phyloP scores from a whole-genome alignment of 1,140 invertebrate species.

The Drosophila suzukii region DNA sequence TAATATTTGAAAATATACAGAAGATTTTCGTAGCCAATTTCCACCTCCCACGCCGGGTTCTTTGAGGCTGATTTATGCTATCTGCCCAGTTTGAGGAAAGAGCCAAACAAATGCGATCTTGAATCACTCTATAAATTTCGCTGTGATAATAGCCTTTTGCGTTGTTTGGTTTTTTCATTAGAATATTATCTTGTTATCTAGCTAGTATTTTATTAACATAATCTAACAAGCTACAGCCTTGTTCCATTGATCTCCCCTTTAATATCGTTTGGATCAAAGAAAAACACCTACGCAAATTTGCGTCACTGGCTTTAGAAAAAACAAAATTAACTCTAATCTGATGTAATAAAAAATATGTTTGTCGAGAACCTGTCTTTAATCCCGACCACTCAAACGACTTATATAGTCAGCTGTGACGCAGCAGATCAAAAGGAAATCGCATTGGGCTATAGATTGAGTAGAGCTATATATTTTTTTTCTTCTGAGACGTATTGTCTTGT shows the following conservation, averaged over 20 bases:
- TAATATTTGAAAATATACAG: constrained; percentile 53
- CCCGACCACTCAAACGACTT: constrained; percentile 7
- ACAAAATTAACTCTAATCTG: constrained; percentile 17
- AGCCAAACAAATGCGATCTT: constrained; percentile 3
- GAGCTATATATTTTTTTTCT: constrained; percentile 5
- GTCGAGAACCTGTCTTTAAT: constrained; percentile 34
- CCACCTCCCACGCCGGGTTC: constrained; percentile 18
- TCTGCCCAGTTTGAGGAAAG: constrained; percentile 3
- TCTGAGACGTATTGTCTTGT: constrained; percentile 26
- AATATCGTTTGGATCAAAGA: constrained; percentile 16
- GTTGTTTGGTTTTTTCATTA: constrained; percentile 21
- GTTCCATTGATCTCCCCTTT: constrained; percentile 13
- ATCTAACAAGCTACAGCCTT: constrained; percentile 7
- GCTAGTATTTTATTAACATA: constrained; percentile 32
- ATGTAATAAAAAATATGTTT: constrained; percentile 47
- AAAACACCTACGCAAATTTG: constrained; percentile 44
- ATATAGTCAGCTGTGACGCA: constrained; percentile 29
- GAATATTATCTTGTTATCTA: constrained; percentile 24
- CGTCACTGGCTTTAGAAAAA: constrained; percentile 15
- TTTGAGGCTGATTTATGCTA: constrained; percentile 26
- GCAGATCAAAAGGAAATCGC: background rate
- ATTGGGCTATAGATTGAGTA: constrained; percentile 4
- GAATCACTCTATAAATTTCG: constrained; percentile 24
- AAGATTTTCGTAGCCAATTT: constrained; percentile 34
- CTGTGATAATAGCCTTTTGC: constrained; percentile 26